Evolutionary conservation across 2,888 invertebrate species (phyloP).

Genomic region (Muscina levida): DNA sequence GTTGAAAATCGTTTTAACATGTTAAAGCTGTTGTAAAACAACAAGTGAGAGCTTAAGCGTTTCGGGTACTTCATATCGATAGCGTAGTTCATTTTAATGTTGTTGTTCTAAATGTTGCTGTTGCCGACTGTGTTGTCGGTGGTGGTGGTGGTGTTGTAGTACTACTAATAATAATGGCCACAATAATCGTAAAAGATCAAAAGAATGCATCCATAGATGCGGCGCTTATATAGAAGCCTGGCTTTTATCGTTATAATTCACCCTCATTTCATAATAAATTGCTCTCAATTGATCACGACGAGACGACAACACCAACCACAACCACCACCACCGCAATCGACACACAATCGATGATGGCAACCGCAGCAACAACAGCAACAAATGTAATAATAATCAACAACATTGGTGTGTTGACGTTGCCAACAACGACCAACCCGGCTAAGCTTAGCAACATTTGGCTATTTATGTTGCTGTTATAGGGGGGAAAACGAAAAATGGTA

Average conservation of each 20-base stretch:
- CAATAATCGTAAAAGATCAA: constrained; percentile 73
- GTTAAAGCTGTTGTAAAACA: constrained; percentile 54
- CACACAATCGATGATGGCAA: constrained; percentile 9
- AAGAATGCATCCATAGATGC: constrained; percentile 69
- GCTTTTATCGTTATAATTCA: constrained; percentile 79
- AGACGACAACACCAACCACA: constrained; percentile 42
- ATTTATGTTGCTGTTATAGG: not conserved
- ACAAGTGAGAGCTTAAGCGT: constrained; percentile 40
- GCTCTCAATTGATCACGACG: constrained; percentile 80
- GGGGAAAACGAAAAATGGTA: constrained; percentile 8
- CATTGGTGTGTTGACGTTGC: constrained; percentile 34
- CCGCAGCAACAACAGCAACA: constrained; percentile 44
- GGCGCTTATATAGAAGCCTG: constrained; percentile 70
- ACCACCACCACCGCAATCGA: constrained; percentile 6
- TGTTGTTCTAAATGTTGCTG: not conserved
- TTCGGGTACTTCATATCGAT: constrained; percentile 25
- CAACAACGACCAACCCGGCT: constrained; percentile 1
- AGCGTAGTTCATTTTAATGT: not conserved
- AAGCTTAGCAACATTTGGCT: not conserved
- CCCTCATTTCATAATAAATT: constrained; percentile 81
- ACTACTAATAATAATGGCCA: constrained; percentile 59
- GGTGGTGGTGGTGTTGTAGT: not conserved
- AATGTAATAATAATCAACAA: constrained; percentile 26
- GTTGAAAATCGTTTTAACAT: not conserved
- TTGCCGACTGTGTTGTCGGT: not conserved